phyloP scores from a whole-genome alignment of 2,113 vertebrate species.

The Nanorana parkeri region DNA sequence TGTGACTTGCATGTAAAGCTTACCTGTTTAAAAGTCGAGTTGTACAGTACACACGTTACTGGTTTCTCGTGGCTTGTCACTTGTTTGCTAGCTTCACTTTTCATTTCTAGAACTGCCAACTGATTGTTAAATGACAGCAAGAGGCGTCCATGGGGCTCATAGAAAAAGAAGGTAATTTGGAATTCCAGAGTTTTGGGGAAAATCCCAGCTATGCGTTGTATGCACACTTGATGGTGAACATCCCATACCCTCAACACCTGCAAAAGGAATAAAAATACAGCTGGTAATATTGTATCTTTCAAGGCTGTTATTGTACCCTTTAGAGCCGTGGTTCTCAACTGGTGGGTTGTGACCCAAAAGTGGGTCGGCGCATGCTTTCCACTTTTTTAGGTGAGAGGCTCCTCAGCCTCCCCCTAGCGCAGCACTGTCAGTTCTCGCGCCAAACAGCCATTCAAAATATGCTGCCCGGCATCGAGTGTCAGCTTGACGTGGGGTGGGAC shows the following conservation, averaged over 20 bases:
- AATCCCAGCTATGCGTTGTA: constrained; percentile 68
- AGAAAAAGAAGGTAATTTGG: constrained; percentile 67
- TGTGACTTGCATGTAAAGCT: constrained; percentile 27
- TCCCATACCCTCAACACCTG: constrained; percentile 73
- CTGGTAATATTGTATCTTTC: too few relatives aligned
- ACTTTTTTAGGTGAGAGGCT: too few relatives aligned
- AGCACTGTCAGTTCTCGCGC: too few relatives aligned
- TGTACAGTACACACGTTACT: constrained; percentile 75
- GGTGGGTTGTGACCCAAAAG: too few relatives aligned
- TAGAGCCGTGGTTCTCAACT: too few relatives aligned
- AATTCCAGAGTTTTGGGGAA: constrained; percentile 69
- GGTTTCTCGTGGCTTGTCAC: constrained; percentile 71
- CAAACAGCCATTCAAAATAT: too few relatives aligned
- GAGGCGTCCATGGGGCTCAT: constrained; percentile 64
- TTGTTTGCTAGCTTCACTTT: constrained; percentile 63
- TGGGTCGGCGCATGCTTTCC: too few relatives aligned
- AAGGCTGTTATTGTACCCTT: too few relatives aligned
- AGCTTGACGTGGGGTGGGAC: too few relatives aligned
- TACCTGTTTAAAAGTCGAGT: constrained; percentile 71
- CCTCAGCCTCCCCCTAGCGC: too few relatives aligned
- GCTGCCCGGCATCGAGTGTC: too few relatives aligned
- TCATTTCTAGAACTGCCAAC: constrained; percentile 70
- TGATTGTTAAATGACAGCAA: constrained; percentile 72
- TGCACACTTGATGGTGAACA: constrained; percentile 69
- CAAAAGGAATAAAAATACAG: background rate